phyloP scores from a whole-genome alignment of 2,113 vertebrate species.

The Himantopus leucocephalus region DNA sequence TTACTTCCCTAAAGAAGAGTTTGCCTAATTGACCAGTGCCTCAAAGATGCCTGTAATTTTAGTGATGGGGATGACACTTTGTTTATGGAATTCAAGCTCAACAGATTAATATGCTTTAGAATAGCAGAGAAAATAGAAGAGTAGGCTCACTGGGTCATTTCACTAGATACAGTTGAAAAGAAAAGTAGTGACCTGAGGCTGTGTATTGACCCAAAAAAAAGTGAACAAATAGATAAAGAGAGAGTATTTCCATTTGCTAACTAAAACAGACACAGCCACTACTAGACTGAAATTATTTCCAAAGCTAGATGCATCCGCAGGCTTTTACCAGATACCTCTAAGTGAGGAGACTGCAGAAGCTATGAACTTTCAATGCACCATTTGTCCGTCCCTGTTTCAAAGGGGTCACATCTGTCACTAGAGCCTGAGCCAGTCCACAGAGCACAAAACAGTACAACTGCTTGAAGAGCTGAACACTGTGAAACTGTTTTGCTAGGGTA shows the following conservation, averaged over 20 bases:
- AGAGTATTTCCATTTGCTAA: constrained; percentile 35
- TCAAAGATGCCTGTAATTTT: constrained; percentile 9
- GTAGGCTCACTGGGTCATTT: constrained; percentile 20
- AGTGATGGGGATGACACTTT: background rate
- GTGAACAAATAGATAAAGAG: constrained; percentile 30
- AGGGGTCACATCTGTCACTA: constrained; percentile 62
- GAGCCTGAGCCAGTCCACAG: constrained; percentile 58
- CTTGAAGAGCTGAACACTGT: constrained; percentile 67
- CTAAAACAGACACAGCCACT: constrained; percentile 8
- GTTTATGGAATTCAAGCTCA: background rate
- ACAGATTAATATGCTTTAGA: constrained; percentile 14
- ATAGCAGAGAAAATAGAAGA: constrained; percentile 19
- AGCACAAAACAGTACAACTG: constrained; percentile 67
- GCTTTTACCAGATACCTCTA: constrained; percentile 30
- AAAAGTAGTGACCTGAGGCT: constrained; percentile 55
- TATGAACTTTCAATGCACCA: constrained; percentile 45
- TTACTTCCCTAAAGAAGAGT: background rate
- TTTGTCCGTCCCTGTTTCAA: constrained; percentile 22
- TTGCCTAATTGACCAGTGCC: background rate
- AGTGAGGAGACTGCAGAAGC: constrained; percentile 27
- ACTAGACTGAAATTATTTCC: constrained; percentile 27
- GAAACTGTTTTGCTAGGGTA: constrained; percentile 67
- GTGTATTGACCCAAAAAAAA: constrained; percentile 62
- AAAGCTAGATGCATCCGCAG: background rate
- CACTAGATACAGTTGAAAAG: constrained; percentile 28